Evolutionary conservation across 2,888 invertebrate species (phyloP).

Genomic region (Syritta pipiens): DNA sequence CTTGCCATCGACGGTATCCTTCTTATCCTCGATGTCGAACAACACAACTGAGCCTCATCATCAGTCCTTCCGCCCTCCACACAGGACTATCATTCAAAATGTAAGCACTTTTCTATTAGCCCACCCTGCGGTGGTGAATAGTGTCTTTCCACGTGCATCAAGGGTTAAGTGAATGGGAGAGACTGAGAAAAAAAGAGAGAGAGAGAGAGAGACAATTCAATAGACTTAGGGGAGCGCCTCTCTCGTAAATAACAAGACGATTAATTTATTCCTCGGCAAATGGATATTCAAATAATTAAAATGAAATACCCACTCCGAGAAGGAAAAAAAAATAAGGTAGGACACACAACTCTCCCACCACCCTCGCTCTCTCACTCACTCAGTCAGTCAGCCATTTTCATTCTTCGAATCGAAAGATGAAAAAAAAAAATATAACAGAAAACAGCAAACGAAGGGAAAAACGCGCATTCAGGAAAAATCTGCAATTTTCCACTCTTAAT

Average conservation of each 20-base stretch:
- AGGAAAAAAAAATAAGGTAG: slow-evolving; percentile 12
- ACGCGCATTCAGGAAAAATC: slow-evolving; percentile 69
- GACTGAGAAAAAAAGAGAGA: too few relatives aligned
- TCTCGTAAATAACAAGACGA: slow-evolving; percentile 69
- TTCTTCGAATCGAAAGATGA: slow-evolving; percentile 56
- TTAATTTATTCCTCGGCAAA: slow-evolving; percentile 67
- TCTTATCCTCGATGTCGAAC: slow-evolving; percentile 37
- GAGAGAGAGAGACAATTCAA: slow-evolving; percentile 68
- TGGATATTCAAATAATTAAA: slow-evolving; percentile 69
- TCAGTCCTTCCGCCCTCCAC: background rate
- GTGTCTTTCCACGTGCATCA: too few relatives aligned
- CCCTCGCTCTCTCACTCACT: slow-evolving; percentile 26
- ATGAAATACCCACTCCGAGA: slow-evolving; percentile 54
- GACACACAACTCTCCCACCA: slow-evolving; percentile 40
- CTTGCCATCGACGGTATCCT: slow-evolving; percentile 16
- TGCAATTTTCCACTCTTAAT: slow-evolving; percentile 69
- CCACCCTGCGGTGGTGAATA: slow-evolving; percentile 6
- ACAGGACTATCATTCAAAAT: slow-evolving; percentile 14
- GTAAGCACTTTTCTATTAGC: slow-evolving; percentile 58
- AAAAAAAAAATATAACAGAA: background rate
- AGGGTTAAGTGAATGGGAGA: background rate
- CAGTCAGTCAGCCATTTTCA: slow-evolving; percentile 57
- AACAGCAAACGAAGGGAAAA: slow-evolving; percentile 26
- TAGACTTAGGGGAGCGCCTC: slow-evolving; percentile 60
- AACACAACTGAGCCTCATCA: background rate